Base-by-base conservation (phyloP, 2,888 invertebrate genomes). In the Linyphia triangularis region DNA sequence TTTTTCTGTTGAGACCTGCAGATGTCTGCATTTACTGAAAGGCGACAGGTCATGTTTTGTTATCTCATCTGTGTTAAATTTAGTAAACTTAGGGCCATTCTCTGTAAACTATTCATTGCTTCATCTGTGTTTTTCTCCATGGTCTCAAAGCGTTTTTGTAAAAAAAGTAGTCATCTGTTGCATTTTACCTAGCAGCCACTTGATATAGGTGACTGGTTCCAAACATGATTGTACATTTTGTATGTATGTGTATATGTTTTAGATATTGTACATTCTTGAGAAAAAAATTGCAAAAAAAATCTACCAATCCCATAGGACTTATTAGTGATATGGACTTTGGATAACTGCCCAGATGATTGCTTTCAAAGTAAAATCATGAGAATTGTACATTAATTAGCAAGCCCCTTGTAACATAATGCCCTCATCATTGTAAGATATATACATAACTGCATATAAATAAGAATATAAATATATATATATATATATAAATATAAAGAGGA, bases 241-340 rank as follows among this genome's bases (percentile, higher is more conserved):
- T 90, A 90, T 37, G 88, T 90, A 90, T 79, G 61, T 85, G 77
- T 85, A 73, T 70, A 73, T 88, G 88, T 90, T 88, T 79, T 88
- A 86, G 88, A 88, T 75, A 88, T 69, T 90, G 90, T 90, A 90
- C 75, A 88, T 85, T 90, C 75, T 89, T 82, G 77, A 37, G 43
- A 72, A 72, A 43, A 26, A 79, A 26, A 63, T 24, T 40, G 30
- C 65, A 84, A 85, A 78, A 81, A 86, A 57, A 73, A 65, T 81
- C 51, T 88, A 88, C 81, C 75, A 88, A 81, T 61, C 83, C 88
- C 88, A 88, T 88, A 88, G 88, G 63, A 83, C 82, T 78, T 67
- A 70, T 81, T 88, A 88, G 88, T 81, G 75, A 86, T 81, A 86
- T 78, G 82, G 83, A 88, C 86, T 88, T n/a, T 37, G 51, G n/a